Percentiles rank a stretch among this genome's conserved stretches.
These are phyloP conservation scores for Fragum sueziense DNA, from an alignment of 2,888 invertebrate genomes.

Conservation along the genomic window DNA sequence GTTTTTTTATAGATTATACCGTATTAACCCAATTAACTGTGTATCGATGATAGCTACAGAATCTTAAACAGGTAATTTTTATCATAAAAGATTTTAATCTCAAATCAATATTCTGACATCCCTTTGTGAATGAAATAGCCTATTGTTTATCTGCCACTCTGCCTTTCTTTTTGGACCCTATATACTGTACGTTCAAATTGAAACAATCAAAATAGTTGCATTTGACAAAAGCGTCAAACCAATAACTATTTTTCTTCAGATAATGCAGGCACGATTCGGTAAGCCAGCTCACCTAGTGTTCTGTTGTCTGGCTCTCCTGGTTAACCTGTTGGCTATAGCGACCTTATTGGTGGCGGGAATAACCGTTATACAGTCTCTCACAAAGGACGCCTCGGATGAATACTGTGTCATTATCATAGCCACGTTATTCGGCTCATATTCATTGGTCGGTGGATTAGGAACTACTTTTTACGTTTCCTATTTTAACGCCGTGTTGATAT, in stretches of 20 bases:
- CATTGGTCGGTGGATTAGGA: constrained; percentile 73
- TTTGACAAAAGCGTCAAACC: neutral
- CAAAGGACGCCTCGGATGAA: constrained; percentile 69
- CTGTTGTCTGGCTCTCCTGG: constrained; percentile 70
- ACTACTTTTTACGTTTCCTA: constrained; percentile 79
- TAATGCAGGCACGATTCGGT: constrained; percentile 73
- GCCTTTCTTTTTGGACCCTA: neutral
- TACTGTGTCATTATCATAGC: constrained; percentile 73
- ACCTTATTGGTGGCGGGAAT: constrained; percentile 67
- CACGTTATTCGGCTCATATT: constrained; percentile 71
- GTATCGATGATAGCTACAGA: too few relatives aligned
- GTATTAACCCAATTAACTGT: too few relatives aligned
- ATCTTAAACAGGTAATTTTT: too few relatives aligned
- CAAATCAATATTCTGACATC: too few relatives aligned
- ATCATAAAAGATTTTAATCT: too few relatives aligned
- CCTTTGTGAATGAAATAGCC: too few relatives aligned
- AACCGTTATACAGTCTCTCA: constrained; percentile 66
- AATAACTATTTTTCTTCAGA: constrained; percentile 57
- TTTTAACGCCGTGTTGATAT: constrained; percentile 72
- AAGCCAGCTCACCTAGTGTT: constrained; percentile 70
- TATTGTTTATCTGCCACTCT: neutral
- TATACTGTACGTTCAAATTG: too few relatives aligned
- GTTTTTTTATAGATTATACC: too few relatives aligned
- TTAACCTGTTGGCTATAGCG: constrained; percentile 71
- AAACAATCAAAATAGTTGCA: too few relatives aligned